Evolutionary conservation across 2,888 invertebrate genomes (phyloP).

Genomic region (Sinodicranocentrus sp.): DNA sequence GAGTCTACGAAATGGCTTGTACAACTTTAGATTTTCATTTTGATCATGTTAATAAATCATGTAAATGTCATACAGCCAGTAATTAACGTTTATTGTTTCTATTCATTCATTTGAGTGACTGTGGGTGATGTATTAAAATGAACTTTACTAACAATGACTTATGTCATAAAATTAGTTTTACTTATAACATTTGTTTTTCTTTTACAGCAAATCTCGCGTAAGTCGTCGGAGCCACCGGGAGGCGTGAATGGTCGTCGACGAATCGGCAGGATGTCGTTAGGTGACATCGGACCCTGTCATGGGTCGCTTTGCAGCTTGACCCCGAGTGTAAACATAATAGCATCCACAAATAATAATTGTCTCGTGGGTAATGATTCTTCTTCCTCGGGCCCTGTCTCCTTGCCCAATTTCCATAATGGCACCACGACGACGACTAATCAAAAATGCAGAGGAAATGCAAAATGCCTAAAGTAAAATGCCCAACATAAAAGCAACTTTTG

Average conservation of each 20-base stretch:
- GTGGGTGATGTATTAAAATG: too few relatives aligned
- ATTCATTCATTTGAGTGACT: too few relatives aligned
- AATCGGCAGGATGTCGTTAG: slow-evolving; percentile 64
- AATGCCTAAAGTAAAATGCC: slow-evolving; percentile 72
- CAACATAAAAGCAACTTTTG: too few relatives aligned
- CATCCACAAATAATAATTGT: slow-evolving; percentile 60
- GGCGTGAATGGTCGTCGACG: slow-evolving; percentile 67
- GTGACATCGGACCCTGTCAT: slow-evolving; percentile 65
- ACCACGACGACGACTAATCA: slow-evolving; percentile 57
- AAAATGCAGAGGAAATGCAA: slow-evolving; percentile 74
- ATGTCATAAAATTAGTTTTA: too few relatives aligned
- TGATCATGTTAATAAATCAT: too few relatives aligned
- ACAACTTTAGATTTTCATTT: too few relatives aligned
- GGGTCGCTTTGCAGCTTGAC: slow-evolving; percentile 61
- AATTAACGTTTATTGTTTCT: too few relatives aligned
- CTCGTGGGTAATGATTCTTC: slow-evolving; percentile 50
- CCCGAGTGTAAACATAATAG: slow-evolving; percentile 60
- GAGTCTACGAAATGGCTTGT: too few relatives aligned
- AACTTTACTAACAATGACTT: too few relatives aligned
- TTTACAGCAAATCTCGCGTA: slow-evolving; percentile 64
- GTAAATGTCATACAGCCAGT: too few relatives aligned
- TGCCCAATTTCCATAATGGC: too few relatives aligned
- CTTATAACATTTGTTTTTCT: too few relatives aligned
- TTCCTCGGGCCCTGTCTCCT: slow-evolving; percentile 57
- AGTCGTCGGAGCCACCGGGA: slow-evolving; percentile 60